phyloP scores from a whole-genome alignment of 2,888 invertebrate species.

The Entomobrya proxima region DNA sequence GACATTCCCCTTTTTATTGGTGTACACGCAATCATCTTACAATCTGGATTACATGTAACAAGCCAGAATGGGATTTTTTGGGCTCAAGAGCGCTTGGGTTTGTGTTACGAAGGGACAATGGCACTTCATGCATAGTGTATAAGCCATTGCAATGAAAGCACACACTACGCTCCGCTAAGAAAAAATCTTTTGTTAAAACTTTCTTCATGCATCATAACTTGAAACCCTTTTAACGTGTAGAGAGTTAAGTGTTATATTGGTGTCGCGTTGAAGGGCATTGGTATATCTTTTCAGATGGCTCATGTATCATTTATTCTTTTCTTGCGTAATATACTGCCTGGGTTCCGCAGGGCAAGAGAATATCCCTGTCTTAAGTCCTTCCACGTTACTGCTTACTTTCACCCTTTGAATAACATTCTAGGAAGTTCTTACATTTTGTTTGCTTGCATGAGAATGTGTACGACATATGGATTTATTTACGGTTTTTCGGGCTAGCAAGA shows the following conservation, averaged over 20 bases:
- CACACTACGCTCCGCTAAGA: too few relatives aligned
- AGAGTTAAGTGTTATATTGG: neutral
- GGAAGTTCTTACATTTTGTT: neutral
- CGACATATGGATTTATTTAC: constrained; percentile 7
- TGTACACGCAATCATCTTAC: neutral
- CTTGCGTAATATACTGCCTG: neutral
- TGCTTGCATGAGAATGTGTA: neutral
- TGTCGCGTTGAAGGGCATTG: neutral
- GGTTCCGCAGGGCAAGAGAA: neutral
- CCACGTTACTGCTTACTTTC: too few relatives aligned
- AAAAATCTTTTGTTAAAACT: too few relatives aligned
- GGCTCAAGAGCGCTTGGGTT: too few relatives aligned
- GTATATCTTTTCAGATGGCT: neutral
- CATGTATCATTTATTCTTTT: neutral
- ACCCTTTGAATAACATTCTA: too few relatives aligned
- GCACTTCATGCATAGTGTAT: neutral
- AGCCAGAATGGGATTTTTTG: neutral
- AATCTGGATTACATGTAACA: neutral
- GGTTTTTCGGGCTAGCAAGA: neutral
- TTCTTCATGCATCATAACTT: too few relatives aligned
- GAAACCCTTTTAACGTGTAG: too few relatives aligned
- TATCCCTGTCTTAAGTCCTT: neutral
- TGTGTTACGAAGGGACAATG: neutral
- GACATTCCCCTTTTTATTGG: neutral
- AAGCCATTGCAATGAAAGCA: neutral